Evolutionary conservation across 2,888 invertebrate genomes (phyloP).

Genomic region (Drosophila falleni): DNA sequence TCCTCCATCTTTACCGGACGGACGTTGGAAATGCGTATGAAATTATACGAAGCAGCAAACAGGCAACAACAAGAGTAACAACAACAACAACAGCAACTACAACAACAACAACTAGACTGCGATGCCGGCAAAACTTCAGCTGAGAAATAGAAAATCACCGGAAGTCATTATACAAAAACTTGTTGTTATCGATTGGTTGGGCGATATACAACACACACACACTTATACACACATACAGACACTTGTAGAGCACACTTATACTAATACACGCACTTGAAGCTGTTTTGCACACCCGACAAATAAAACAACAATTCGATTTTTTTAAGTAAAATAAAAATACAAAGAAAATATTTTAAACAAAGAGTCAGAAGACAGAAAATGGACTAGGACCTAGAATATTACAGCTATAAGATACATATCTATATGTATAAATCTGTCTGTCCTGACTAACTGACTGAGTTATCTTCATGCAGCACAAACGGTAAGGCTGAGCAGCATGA

Average conservation of each 20-base stretch:
- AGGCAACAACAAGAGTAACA: conserved; percentile 41
- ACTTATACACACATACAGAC: conserved; percentile 10
- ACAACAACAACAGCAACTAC: conserved; percentile 32
- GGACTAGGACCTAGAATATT: not conserved
- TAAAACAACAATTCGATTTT: conserved; percentile 6
- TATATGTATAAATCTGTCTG: not conserved
- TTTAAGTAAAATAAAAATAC: not conserved
- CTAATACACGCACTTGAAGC: conserved; percentile 17
- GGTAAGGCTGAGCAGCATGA: too few species aligned
- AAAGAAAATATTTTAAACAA: too few species aligned
- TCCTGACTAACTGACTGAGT: too few species aligned
- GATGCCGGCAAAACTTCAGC: conserved; percentile 75
- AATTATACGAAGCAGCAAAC: conserved; percentile 73
- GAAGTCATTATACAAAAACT: conserved; percentile 82
- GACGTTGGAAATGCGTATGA: conserved; percentile 77
- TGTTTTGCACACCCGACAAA: conserved; percentile 39
- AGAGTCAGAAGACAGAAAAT: too few species aligned
- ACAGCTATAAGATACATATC: not conserved
- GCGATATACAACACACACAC: conserved; percentile 63
- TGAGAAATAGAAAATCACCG: conserved; percentile 82
- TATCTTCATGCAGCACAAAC: too few species aligned
- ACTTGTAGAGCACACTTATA: not conserved
- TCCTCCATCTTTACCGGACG: conserved; percentile 30
- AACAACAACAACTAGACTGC: conserved; percentile 36
- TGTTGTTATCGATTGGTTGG: conserved; percentile 80